A percentile compares a stretch with the other conserved stretches of the same genome.
These are phyloP conservation scores for Ceratina australensis DNA, from an alignment of 1,140 invertebrate genomes.

Conservation along the genomic window DNA sequence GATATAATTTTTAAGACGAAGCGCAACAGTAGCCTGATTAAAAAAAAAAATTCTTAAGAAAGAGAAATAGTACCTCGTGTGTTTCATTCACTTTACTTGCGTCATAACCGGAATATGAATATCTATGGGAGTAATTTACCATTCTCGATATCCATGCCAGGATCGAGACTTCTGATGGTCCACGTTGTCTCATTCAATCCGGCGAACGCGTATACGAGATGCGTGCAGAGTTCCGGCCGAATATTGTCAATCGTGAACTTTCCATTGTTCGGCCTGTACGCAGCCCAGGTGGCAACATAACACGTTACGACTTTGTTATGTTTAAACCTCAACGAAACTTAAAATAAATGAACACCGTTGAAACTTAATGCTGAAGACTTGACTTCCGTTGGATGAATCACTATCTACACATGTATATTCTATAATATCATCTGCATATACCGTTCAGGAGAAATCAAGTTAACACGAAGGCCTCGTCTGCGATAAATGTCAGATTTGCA, in stretches of 20 bases:
- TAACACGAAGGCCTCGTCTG: not conserved
- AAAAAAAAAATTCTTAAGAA: not conserved
- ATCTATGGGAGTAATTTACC: constrained; percentile 79
- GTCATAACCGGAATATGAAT: too few relatives aligned
- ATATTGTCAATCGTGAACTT: constrained; percentile 85
- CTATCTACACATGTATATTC: too few relatives aligned
- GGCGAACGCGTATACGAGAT: constrained; percentile 93
- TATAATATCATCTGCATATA: too few relatives aligned
- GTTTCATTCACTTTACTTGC: not conserved
- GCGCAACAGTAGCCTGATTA: too few relatives aligned
- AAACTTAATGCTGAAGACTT: not conserved
- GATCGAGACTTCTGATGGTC: constrained; percentile 85
- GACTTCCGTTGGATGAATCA: too few relatives aligned
- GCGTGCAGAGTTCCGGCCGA: constrained; percentile 90
- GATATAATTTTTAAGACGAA: too few relatives aligned
- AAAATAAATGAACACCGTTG: not conserved
- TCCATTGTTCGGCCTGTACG: constrained; percentile 84
- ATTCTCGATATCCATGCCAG: constrained; percentile 88
- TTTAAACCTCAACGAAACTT: constrained; percentile 41
- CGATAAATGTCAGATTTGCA: constrained; percentile 27
- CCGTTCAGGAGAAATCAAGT: not conserved
- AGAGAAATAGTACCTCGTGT: not conserved
- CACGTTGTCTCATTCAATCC: constrained; percentile 84
- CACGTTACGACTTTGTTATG: constrained; percentile 86
- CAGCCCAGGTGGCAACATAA: constrained; percentile 89